Evolutionary conservation across 2,113 vertebrate species (phyloP), one percentile per base, ranked within the genome.

Genomic region (Beaufortia kweichowensis): DNA sequence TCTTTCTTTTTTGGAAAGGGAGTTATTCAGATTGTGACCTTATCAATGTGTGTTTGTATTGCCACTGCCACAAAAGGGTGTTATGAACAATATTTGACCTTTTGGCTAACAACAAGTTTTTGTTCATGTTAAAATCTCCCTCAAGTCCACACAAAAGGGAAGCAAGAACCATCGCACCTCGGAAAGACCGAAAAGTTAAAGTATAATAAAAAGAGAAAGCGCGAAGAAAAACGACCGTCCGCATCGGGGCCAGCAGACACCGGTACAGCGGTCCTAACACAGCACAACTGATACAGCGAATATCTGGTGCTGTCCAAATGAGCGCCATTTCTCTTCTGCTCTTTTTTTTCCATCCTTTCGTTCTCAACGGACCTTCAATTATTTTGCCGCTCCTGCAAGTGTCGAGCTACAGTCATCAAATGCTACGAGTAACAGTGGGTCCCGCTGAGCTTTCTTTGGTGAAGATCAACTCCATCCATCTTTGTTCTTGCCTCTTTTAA

Each of bases 11-110:
- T 39, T 53, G 2, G 82, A 84, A 84, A 84, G 78, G 68, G 82
- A 76, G 77, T 86, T 88, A 90, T 91, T 90, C 86, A 90, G 89
- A 92, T 88, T 71, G 65, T 84, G 87, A 90, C 91, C 90, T 90
- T 90, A 90, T 90, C 90, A 90, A 84, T 77, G 78, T 62, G 31
- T 61, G 79, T 88, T 87, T 85, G 79, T 82, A 89, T 85, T 85
- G 85, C 85, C 80, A n/a, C 35, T 3, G 75, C 35, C 6, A 66
- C 76, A 75, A 39, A 76, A 83, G 86, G 28, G 48, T 66, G 80
- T 79, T 81, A 82, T 75, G 59, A 85, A 87, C 81, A 79, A 85
- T 83, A 79, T 73, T 53, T 84, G 86, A 88, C 90, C 89, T 90
- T 90, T 90, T 53, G 19, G 66, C 78, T 53, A 82, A 85, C 80